Percentiles rank a stretch among this genome's conserved stretches.
phyloP scores from a whole-genome alignment of 2,113 vertebrate genomes.

The Siniperca chuatsi region DNA sequence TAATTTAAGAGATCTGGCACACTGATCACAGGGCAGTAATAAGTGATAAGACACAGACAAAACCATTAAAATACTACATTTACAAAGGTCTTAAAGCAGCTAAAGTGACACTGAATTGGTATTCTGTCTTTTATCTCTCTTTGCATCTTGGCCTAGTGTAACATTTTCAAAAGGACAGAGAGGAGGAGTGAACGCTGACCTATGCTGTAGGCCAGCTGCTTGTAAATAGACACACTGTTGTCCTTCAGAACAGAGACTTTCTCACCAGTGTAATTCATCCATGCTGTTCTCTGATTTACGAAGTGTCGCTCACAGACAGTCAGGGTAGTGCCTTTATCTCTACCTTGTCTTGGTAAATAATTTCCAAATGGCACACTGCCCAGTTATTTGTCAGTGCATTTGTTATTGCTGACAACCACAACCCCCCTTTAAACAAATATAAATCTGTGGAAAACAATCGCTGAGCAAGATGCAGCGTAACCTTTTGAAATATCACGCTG shows the following conservation, averaged over 20 bases:
- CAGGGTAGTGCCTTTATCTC: slow-evolving; percentile 77
- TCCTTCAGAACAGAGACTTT: slow-evolving; percentile 76
- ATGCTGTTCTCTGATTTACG: slow-evolving; percentile 73
- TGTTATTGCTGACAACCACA: slow-evolving; percentile 84
- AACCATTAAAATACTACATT: slow-evolving; percentile 10
- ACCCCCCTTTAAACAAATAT: slow-evolving; percentile 83
- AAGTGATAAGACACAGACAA: slow-evolving; percentile 11
- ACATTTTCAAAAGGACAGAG: slow-evolving; percentile 67
- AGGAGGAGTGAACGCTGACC: slow-evolving; percentile 65
- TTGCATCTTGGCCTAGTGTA: slow-evolving; percentile 37
- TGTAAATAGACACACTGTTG: slow-evolving; percentile 76
- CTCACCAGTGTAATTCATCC: slow-evolving; percentile 69
- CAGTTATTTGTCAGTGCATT: slow-evolving; percentile 82
- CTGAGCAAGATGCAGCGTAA: slow-evolving; percentile 80
- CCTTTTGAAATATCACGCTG: slow-evolving; percentile 86
- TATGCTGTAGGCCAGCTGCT: slow-evolving; percentile 66
- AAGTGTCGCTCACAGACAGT: slow-evolving; percentile 65
- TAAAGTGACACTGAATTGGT: slow-evolving; percentile 21
- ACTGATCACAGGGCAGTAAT: slow-evolving; percentile 1
- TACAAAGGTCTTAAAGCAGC: not conserved
- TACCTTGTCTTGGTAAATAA: slow-evolving; percentile 76
- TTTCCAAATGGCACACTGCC: slow-evolving; percentile 83
- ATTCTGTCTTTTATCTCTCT: slow-evolving; percentile 16
- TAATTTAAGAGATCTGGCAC: slow-evolving; percentile 28
- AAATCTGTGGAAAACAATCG: slow-evolving; percentile 83